phyloP scores from a whole-genome alignment of 1,140 invertebrate species.

The Agrypnia vestita region DNA sequence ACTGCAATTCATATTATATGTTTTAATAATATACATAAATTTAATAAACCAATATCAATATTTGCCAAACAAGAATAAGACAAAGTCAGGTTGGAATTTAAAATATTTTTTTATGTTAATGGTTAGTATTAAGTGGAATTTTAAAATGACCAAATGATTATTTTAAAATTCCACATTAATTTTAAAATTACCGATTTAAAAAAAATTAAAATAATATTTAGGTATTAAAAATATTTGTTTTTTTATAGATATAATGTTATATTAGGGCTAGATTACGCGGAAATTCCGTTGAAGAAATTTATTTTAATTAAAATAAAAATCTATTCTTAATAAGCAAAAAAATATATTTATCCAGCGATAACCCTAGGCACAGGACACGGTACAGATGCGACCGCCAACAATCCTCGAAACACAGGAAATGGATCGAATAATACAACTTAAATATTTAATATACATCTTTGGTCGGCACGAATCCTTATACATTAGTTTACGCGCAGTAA shows the following conservation, averaged over 20 bases:
- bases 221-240: too few species aligned
- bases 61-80: not conserved
- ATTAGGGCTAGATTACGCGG: too few species aligned
- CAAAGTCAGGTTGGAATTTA: too few species aligned
- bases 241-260: too few species aligned
- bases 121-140: too few species aligned
- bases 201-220: too few species aligned
- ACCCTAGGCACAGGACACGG: too few species aligned
- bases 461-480: not conserved
- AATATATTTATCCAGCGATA: not conserved
- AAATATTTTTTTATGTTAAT: too few species aligned
- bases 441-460: constrained; percentile 19
- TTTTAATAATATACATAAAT: not conserved
- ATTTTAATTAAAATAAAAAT: not conserved
- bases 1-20: not conserved
- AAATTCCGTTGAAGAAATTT: not conserved
- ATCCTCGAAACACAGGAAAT: not conserved
- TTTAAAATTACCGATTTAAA: too few species aligned
- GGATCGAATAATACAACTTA: constrained; percentile 16
- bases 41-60: not conserved
- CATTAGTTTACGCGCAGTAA: not conserved
- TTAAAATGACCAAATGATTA: too few species aligned
- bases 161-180: too few species aligned
- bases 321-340: not conserved
- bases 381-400: too few species aligned